Evolutionary conservation across 1,140 invertebrate species (phyloP).

Genomic region (Bombus waltoni): DNA sequence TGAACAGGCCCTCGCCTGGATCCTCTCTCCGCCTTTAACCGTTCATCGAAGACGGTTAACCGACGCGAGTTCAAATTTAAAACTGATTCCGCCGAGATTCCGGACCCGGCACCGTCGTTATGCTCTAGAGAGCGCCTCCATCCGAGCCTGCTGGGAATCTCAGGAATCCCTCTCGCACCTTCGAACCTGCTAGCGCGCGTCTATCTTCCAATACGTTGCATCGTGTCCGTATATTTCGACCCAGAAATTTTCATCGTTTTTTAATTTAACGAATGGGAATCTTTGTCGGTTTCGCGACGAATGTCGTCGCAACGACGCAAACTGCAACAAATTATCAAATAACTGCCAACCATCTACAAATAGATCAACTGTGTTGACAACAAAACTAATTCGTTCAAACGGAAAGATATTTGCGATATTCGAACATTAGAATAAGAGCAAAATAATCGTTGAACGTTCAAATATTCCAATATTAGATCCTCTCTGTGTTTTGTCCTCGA

Average conservation of each 20-base stretch:
- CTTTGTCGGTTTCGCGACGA: no score
- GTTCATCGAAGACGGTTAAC: slow-evolving; percentile 45
- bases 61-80: slow-evolving; percentile 46
- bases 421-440: no score
- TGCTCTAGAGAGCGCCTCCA: slow-evolving; percentile 32
- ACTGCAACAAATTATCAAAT: no score
- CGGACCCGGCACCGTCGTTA: slow-evolving; percentile 30
- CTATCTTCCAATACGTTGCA: background rate
- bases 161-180: slow-evolving; percentile 9
- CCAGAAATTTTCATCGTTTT: background rate
- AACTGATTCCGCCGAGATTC: slow-evolving; percentile 48
- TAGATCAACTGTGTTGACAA: no score
- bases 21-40: slow-evolving; percentile 46
- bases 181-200: background rate
- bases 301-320: background rate
- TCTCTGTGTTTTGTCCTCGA: background rate
- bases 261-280: background rate
- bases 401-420: no score
- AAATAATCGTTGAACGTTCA: no score
- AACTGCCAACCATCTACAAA: no score
- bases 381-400: no score
- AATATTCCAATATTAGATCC: no score
- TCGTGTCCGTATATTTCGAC: background rate
- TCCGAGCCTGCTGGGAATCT: slow-evolving; percentile 21
- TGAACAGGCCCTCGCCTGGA: slow-evolving; percentile 49